Percentiles rank a stretch among this genome's conserved stretches.
These are phyloP conservation scores for Odontocolon sp. DNA, from an alignment of 2,888 invertebrate species.

Conservation along the genomic window DNA sequence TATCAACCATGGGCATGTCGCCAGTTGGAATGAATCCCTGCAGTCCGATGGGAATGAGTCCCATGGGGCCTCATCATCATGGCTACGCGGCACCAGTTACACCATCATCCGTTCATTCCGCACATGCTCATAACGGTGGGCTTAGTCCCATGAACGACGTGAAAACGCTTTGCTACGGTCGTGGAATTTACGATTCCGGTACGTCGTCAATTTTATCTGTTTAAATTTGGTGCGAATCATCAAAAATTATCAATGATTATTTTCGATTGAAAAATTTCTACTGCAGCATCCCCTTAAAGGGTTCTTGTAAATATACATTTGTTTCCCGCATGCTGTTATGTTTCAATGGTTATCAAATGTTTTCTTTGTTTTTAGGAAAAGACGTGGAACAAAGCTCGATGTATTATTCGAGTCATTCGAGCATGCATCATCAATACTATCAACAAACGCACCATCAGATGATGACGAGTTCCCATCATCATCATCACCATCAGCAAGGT, in stretches of 20 bases:
- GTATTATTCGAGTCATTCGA: constrained; percentile 77
- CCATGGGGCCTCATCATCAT: constrained; percentile 78
- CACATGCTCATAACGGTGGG: constrained; percentile 73
- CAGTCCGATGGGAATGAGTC: constrained; percentile 77
- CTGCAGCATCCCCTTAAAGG: no score
- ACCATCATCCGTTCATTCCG: constrained; percentile 76
- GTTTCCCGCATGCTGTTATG: background rate
- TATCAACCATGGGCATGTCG: constrained; percentile 78
- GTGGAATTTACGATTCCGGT: constrained; percentile 75
- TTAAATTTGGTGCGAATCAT: background rate
- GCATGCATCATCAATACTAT: constrained; percentile 79
- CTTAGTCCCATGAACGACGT: constrained; percentile 78
- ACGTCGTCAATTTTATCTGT: background rate
- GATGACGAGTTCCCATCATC: constrained; percentile 73
- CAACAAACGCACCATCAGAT: constrained; percentile 76
- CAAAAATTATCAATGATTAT: background rate
- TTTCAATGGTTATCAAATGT: background rate
- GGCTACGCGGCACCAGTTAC: constrained; percentile 77
- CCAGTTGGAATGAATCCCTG: constrained; percentile 75
- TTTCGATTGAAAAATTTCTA: no score
- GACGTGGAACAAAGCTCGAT: constrained; percentile 76
- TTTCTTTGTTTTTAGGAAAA: constrained; percentile 70
- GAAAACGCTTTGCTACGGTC: constrained; percentile 76
- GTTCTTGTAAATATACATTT: no score
- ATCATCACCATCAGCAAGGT: constrained; percentile 71